Evolutionary conservation across 1,140 invertebrate genomes (phyloP), one percentile per base, ranked within the genome.

Genomic region (Vanessa atalanta): DNA sequence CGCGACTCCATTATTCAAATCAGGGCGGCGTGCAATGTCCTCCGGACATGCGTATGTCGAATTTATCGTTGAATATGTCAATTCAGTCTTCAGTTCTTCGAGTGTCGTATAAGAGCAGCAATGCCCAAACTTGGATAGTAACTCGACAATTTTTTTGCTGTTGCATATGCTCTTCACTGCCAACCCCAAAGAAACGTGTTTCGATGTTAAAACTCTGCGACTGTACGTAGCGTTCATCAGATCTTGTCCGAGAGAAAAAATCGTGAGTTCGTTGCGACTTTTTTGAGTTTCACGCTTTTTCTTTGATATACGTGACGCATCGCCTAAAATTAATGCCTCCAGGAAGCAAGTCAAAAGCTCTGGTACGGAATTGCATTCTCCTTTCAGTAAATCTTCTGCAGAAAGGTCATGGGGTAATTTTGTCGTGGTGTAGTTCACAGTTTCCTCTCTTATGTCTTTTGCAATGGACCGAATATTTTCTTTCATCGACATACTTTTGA

Each of bases 41-140:
- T 72, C n/a, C 43, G 88, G 84, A 75, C 79, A 77, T 26, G 83
- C 12, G 23, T 50, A 60, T 6, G 76, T 74, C 12, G 50, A 6
- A 74, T 76, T 0, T 8, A 71, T 13, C 0, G 77, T 80, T 2
- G 79, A 70, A 53, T 47, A 73, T n/a, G 88, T 83, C 65, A 77
- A 69, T 79, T 81, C 84, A 2, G 85, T 90, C 79, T 90, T 86
- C 4, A 90, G 51, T 74, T 86, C 82, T 79, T 88, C 83, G 1
- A 86, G 50, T 47, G 47, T 73, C 23, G 51, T 79, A 71, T 89
- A 88, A 66, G 79, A 85, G 16, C 71, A 75, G 70, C 87, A 88
- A 71, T 88, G 79, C 48, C 80, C 87, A 76, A 79, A 84, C 79
- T 70, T 73, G 79, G 85, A 83, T 16, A 85, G 67, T 47, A 83